Conservation (phyloP, 2,888 invertebrate genomes). For the Lepas anatifera region DNA sequence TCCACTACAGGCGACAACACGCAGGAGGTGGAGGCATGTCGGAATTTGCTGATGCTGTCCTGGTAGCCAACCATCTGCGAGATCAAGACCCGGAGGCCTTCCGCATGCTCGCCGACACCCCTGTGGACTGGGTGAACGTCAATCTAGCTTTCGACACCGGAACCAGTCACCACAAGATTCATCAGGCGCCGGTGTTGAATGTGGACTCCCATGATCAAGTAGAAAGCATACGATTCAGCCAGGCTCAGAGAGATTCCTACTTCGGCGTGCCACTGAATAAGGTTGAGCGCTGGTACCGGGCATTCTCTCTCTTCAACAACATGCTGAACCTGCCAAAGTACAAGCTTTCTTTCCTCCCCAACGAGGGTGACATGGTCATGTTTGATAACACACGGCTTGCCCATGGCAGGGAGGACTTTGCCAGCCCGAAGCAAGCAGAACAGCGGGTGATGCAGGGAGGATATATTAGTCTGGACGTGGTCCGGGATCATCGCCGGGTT, state of each 20-base stretch:
- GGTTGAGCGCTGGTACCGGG: conserved; percentile 54
- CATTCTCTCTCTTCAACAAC: conserved; percentile 49
- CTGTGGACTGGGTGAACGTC: conserved; percentile 48
- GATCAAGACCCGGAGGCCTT: conserved; percentile 44
- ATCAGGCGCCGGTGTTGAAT: conserved; percentile 43
- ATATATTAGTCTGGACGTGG: conserved; percentile 67
- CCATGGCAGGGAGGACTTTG: conserved; percentile 55
- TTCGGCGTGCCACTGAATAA: conserved; percentile 39
- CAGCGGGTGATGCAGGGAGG: conserved; percentile 52
- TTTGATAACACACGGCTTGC: conserved; percentile 60
- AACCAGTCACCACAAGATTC: conserved; percentile 40
- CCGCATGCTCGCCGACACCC: conserved; percentile 43
- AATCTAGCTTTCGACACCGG: background rate
- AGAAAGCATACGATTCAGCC: conserved; percentile 53
- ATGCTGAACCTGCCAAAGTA: conserved; percentile 44
- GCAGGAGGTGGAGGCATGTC: conserved; percentile 51
- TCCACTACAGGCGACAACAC: conserved; percentile 58
- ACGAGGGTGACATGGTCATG: conserved; percentile 48
- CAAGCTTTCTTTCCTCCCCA: conserved; percentile 41
- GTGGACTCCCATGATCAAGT: conserved; percentile 44
- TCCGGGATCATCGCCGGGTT: conserved; percentile 49
- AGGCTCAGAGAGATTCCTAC: conserved; percentile 56
- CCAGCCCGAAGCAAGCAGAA: conserved; percentile 24
- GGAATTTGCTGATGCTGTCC: conserved; percentile 52
- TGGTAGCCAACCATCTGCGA: conserved; percentile 48